Conservation (phyloP, 2,797 vertebrate genomes). For the Enteromius fasciolatus region DNA sequence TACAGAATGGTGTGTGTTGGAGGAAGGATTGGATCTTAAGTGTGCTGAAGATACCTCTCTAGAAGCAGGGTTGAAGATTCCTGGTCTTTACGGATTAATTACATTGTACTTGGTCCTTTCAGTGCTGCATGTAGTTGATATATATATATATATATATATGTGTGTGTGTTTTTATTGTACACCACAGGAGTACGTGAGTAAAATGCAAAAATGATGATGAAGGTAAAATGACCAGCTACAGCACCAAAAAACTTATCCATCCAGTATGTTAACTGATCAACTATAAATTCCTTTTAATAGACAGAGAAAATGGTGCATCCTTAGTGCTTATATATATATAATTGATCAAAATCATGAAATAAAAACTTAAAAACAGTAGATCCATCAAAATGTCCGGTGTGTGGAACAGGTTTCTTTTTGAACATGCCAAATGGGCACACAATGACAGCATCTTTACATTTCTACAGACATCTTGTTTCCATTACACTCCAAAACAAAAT, state of each 20-base stretch:
- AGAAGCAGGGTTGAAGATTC: no score
- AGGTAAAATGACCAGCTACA: neutral
- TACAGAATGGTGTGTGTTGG: no score
- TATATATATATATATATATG: no score
- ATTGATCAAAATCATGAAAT: neutral
- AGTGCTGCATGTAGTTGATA: no score
- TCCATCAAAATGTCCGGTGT: neutral
- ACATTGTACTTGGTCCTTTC: neutral
- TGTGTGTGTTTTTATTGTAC: no score
- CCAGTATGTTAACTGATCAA: neutral
- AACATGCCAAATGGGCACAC: neutral
- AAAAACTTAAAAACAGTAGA: neutral
- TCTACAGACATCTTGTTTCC: constrained; percentile 14
- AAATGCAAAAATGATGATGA: no score
- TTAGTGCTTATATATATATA: no score
- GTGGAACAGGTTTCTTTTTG: neutral
- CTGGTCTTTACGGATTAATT: neutral
- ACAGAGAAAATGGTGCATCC: neutral
- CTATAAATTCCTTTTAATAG: neutral
- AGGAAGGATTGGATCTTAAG: no score
- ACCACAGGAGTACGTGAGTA: no score
- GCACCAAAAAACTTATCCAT: neutral
- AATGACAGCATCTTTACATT: constrained; percentile 1
- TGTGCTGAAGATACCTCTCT: no score
- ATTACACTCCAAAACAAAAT: neutral